Percentiles rank a stretch among this genome's conserved stretches.
Evolutionary conservation across 1,140 invertebrate genomes (phyloP).

Genomic region (Papilio machaon): DNA sequence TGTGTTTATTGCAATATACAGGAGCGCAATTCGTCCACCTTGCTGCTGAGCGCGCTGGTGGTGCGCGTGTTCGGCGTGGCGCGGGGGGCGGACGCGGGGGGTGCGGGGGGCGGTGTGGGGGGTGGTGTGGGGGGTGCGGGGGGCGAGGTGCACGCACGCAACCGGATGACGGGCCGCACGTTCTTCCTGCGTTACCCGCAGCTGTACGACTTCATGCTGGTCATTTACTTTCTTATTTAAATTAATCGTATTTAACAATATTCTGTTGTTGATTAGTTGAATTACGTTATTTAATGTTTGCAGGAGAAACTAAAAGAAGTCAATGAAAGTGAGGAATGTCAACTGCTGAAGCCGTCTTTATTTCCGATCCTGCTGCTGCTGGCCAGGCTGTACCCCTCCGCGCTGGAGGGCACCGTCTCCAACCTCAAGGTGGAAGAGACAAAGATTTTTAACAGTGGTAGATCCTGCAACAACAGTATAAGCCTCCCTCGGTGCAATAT

Average conservation of each 20-base stretch:
- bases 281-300: background rate
- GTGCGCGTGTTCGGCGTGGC: slow-evolving; percentile 95
- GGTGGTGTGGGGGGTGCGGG: slow-evolving; percentile 88
- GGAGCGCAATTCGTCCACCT: slow-evolving; percentile 93
- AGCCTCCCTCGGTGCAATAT: too few relatives aligned
- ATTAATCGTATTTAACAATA: background rate
- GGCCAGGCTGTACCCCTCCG: slow-evolving; percentile 89
- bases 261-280: background rate
- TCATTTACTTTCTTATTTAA: slow-evolving; percentile 42
- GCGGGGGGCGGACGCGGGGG: slow-evolving; percentile 84
- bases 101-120: slow-evolving; percentile 93
- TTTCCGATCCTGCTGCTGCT: slow-evolving; percentile 92
- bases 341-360: slow-evolving; percentile 76
- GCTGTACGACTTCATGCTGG: slow-evolving; percentile 90
- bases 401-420: slow-evolving; percentile 85
- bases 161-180: slow-evolving; percentile 88
- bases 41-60: slow-evolving; percentile 93
- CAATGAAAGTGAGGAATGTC: slow-evolving; percentile 71
- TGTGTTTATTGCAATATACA: slow-evolving; percentile 59
- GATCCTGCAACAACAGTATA: too few relatives aligned
- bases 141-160: slow-evolving; percentile 88
- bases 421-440: slow-evolving; percentile 83
- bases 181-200: slow-evolving; percentile 94
- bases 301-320: slow-evolving; percentile 58
- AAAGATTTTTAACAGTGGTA: too few relatives aligned